These are phyloP conservation scores for Excalfactoria chinensis DNA, from an alignment of 2,113 vertebrate species.

Conservation along the genomic window DNA sequence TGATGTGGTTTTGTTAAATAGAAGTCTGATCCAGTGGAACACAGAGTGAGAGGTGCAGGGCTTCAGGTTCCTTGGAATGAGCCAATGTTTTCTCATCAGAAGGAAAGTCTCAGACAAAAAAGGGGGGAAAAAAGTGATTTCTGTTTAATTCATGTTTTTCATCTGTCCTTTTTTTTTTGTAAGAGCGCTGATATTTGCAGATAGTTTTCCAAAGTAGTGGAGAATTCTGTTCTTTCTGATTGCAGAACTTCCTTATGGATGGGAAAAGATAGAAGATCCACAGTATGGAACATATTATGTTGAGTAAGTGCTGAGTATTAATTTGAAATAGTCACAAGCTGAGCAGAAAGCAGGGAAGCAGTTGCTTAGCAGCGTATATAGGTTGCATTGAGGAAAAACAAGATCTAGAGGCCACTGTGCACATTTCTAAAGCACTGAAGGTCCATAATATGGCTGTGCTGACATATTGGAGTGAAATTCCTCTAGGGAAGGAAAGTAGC, in stretches of 20 bases:
- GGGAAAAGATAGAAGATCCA: slow-evolving; percentile 98
- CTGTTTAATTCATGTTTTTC: neutral
- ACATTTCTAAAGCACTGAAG: neutral
- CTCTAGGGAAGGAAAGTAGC: neutral
- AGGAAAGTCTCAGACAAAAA: neutral
- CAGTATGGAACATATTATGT: slow-evolving; percentile 97
- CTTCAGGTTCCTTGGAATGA: neutral
- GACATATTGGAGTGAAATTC: neutral
- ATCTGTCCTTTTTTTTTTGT: neutral
- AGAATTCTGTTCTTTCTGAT: slow-evolving; percentile 44
- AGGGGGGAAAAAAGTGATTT: neutral
- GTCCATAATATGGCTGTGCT: neutral
- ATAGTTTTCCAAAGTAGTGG: neutral
- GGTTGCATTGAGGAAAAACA: neutral
- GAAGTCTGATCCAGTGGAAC: neutral
- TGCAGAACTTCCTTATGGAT: slow-evolving; percentile 96
- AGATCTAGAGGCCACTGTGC: neutral
- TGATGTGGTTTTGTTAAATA: neutral
- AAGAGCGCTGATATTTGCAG: neutral
- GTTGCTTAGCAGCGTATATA: neutral
- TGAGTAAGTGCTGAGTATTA: slow-evolving; percentile 86
- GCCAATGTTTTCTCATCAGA: neutral
- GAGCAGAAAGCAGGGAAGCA: neutral
- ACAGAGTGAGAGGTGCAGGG: neutral
- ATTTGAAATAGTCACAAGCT: neutral